Evolutionary conservation across 2,797 vertebrate genomes (phyloP).

Genomic region (Sitta carolinensis): DNA sequence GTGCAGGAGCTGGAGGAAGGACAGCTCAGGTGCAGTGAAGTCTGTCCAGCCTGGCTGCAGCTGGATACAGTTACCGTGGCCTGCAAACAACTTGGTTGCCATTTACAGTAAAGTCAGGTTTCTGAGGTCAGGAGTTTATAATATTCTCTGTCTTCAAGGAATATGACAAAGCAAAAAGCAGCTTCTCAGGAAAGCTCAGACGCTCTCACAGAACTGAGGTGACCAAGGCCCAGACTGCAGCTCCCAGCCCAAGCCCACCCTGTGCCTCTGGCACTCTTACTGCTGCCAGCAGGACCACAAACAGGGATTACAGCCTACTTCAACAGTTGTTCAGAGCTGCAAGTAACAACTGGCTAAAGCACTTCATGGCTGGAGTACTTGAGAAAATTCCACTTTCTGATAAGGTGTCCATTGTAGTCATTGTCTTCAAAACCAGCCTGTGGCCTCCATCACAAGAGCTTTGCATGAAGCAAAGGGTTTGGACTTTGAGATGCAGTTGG

Average conservation of each 20-base stretch:
- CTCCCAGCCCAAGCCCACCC: neutral
- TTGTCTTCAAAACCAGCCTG: neutral
- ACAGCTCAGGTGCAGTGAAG: neutral
- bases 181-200: neutral
- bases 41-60: neutral
- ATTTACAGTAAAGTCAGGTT: neutral
- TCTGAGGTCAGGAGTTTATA: neutral
- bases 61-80: neutral
- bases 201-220: neutral
- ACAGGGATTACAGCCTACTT: neutral
- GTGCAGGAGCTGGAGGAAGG: neutral
- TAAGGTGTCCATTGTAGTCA: neutral
- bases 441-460: neutral
- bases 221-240: fast-evolving
- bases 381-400: neutral
- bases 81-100: neutral
- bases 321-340: neutral
- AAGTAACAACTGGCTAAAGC: neutral
- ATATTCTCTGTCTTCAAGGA: neutral
- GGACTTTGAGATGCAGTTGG: neutral
- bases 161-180: neutral
- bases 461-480: neutral
- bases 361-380: neutral
- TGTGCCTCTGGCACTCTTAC: fast-evolving
- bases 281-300: neutral